Percentiles rank a stretch among this genome's conserved stretches.
These are phyloP conservation scores for Seriola rivoliana DNA, from an alignment of 2,113 vertebrate species.

Conservation along the genomic window DNA sequence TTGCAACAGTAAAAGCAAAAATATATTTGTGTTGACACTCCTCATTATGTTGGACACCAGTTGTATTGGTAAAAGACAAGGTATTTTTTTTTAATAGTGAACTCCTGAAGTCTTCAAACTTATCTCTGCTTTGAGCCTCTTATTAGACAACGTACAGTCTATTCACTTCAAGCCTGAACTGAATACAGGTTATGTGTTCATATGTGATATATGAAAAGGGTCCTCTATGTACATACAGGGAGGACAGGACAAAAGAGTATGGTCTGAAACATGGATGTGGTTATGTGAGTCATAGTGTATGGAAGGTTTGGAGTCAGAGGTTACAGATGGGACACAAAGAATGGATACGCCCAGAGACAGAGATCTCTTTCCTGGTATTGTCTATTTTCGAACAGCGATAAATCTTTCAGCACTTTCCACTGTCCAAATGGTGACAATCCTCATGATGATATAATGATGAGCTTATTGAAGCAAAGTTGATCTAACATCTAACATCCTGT, in stretches of 20 bases:
- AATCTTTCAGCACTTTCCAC: conserved; percentile 19
- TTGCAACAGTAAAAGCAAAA: conserved; percentile 36
- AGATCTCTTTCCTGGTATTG: conserved; percentile 58
- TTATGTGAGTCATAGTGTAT: conserved; percentile 42
- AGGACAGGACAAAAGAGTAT: background rate
- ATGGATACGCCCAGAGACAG: conserved; percentile 19
- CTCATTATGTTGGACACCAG: background rate
- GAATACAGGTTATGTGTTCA: conserved; percentile 15
- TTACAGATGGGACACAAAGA: conserved; percentile 61
- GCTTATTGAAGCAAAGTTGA: conserved; percentile 2
- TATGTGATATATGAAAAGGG: conserved; percentile 15
- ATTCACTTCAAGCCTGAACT: conserved; percentile 8
- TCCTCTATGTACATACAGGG: background rate
- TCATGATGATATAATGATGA: conserved; percentile 30
- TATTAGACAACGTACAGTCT: conserved; percentile 1
- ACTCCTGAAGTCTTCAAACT: conserved; percentile 3
- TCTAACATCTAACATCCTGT: background rate
- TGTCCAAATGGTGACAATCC: conserved; percentile 14
- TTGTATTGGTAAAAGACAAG: conserved; percentile 32
- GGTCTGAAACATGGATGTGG: conserved; percentile 27
- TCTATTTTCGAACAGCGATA: conserved; percentile 33
- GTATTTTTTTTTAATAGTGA: conserved; percentile 35
- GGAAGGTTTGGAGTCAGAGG: conserved; percentile 50
- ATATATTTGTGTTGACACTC: conserved; percentile 22
- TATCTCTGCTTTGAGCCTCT: conserved; percentile 28